Conservation (phyloP, 2,888 invertebrate species). For the Euclidia mi region DNA sequence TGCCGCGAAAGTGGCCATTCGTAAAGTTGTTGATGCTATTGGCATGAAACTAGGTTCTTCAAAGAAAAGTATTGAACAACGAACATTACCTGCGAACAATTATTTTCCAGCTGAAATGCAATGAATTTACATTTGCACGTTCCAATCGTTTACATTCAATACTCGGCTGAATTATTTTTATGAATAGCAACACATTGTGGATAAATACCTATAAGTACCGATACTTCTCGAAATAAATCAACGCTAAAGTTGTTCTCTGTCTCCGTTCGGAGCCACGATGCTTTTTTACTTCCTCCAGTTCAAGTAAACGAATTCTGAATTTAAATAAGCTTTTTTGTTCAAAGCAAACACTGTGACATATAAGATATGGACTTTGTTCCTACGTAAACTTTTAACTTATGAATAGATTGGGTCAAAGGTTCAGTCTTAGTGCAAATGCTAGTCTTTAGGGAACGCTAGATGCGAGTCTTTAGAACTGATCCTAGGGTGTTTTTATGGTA, state of each 20-base stretch:
- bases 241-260: conserved; percentile 39
- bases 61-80: conserved; percentile 53
- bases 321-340: background rate
- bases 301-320: conserved; percentile 22
- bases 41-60: conserved; percentile 23
- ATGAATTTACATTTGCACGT: conserved; percentile 55
- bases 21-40: conserved; percentile 36
- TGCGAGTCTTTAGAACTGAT: no score
- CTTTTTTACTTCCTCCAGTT: conserved; percentile 19
- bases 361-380: no score
- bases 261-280: conserved; percentile 16
- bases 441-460: no score
- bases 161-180: conserved; percentile 43
- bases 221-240: conserved; percentile 52
- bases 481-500: no score
- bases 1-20: conserved; percentile 20
- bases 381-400: no score
- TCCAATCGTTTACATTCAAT: conserved; percentile 49
- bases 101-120: conserved; percentile 58
- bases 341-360: background rate
- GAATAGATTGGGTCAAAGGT: no score
- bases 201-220: conserved; percentile 33
- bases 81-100: conserved; percentile 57
- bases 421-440: no score
- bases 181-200: conserved; percentile 46